Conservation (phyloP, 2,888 invertebrate genomes). For the Hydroisotoma schaefferi region DNA sequence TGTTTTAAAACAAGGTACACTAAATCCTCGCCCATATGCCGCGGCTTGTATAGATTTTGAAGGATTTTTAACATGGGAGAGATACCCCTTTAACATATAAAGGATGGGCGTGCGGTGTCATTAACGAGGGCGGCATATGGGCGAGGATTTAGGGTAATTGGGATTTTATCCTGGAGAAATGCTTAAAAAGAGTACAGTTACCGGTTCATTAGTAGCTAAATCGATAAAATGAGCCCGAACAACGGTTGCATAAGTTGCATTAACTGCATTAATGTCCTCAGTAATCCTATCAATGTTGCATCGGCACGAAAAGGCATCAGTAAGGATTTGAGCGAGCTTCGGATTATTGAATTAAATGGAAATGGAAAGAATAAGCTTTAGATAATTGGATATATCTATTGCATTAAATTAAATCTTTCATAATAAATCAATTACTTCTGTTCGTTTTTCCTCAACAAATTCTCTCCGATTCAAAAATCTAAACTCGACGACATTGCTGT, state of each 20-base stretch:
- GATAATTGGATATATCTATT: too few species aligned
- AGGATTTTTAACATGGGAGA: too few species aligned
- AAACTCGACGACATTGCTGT: conserved; percentile 10
- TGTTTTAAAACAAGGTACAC: neutral
- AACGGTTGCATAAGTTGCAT: conserved; percentile 1
- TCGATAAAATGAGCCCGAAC: conserved; percentile 37
- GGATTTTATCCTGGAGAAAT: too few species aligned
- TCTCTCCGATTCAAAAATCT: conserved; percentile 11
- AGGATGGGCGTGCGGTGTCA: too few species aligned
- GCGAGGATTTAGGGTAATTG: too few species aligned
- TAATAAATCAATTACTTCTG: neutral
- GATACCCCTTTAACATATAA: too few species aligned
- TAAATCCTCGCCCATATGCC: too few species aligned
- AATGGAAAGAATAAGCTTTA: too few species aligned
- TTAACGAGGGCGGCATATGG: too few species aligned
- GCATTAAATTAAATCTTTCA: neutral
- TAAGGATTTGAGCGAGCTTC: conserved; percentile 59
- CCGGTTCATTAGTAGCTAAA: conserved; percentile 51
- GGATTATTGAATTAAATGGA: too few species aligned
- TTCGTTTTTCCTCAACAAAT: neutral
- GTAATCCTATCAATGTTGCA: conserved; percentile 62
- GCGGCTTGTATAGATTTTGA: too few species aligned
- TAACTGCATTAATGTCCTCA: neutral
- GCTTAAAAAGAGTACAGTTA: too few species aligned
- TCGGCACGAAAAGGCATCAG: conserved; percentile 56